A percentile compares a stretch with the other conserved stretches of the same genome.
phyloP scores from a whole-genome alignment of 2,888 invertebrate species.

The Metalampra italica region DNA sequence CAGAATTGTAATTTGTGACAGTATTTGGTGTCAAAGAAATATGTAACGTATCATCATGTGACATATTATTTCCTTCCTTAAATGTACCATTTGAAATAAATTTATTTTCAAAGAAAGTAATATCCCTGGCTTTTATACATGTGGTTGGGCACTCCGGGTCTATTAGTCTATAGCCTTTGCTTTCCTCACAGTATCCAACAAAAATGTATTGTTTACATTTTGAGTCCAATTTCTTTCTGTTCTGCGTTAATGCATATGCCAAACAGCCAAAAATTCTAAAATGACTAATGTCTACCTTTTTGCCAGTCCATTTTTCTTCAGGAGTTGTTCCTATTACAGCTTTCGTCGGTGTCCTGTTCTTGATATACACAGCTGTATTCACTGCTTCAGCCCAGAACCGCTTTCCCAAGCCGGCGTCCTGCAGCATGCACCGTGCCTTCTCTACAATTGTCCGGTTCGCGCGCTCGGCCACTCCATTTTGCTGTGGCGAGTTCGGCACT shows the following conservation, averaged over 20 bases:
- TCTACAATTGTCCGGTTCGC: constrained; percentile 15
- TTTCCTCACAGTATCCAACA: constrained; percentile 11
- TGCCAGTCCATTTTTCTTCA: constrained; percentile 12
- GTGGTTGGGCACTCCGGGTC: constrained; percentile 6
- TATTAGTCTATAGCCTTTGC: constrained; percentile 13
- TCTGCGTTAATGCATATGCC: constrained; percentile 1
- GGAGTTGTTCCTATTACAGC: constrained; percentile 6
- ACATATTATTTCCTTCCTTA: too few species aligned
- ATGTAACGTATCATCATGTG: neutral
- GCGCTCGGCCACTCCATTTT: constrained; percentile 35
- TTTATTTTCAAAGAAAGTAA: constrained; percentile 11
- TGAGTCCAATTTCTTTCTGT: constrained; percentile 8
- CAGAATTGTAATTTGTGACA: too few species aligned
- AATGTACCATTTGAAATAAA: too few species aligned
- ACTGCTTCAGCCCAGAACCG: constrained; percentile 14
- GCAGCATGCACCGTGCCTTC: constrained; percentile 10
- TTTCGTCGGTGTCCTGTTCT: constrained; percentile 11
- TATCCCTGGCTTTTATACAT: constrained; percentile 14
- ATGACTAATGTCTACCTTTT: constrained; percentile 7
- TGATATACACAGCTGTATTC: constrained; percentile 15
- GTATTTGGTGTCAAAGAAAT: neutral
- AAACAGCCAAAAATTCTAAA: constrained; percentile 11
- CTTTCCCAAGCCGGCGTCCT: constrained; percentile 2
- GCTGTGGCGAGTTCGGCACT: constrained; percentile 25
- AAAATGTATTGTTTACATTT: constrained; percentile 8